Percentiles rank a stretch among this genome's conserved stretches.
phyloP scores from a whole-genome alignment of 2,888 invertebrate species.

The Apamea epomidion region DNA sequence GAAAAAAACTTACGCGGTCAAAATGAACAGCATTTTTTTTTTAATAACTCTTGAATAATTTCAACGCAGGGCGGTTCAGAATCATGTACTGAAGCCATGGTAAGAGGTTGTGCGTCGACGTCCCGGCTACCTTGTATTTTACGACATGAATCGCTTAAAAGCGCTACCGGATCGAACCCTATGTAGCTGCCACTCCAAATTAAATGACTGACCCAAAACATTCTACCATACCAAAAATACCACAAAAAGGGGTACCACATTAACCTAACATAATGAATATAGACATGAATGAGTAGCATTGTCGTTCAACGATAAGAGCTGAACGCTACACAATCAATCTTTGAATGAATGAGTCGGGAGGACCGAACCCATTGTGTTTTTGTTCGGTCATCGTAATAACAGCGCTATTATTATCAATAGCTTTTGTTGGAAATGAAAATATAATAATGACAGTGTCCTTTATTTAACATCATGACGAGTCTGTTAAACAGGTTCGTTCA shows the following conservation, averaged over 20 bases:
- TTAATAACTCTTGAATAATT: too few relatives aligned
- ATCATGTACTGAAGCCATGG: too few relatives aligned
- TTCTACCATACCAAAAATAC: constrained; percentile 15
- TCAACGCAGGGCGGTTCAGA: too few relatives aligned
- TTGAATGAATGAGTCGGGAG: constrained; percentile 51
- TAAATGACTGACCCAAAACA: constrained; percentile 24
- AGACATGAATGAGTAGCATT: constrained; percentile 45
- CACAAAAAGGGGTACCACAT: constrained; percentile 24
- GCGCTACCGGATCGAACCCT: background rate
- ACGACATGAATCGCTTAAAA: background rate
- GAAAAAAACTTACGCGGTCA: too few relatives aligned
- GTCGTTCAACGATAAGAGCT: constrained; percentile 41
- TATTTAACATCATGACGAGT: constrained; percentile 21
- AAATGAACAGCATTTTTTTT: too few relatives aligned
- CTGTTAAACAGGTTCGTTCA: background rate
- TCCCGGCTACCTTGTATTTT: too few relatives aligned
- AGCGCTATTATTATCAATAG: constrained; percentile 23
- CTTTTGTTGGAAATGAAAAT: constrained; percentile 46
- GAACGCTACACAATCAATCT: constrained; percentile 49
- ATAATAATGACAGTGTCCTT: constrained; percentile 21
- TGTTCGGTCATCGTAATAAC: constrained; percentile 51
- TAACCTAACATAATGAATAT: constrained; percentile 39
- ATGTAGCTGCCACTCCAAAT: constrained; percentile 23
- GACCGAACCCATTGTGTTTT: constrained; percentile 46
- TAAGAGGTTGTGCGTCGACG: too few relatives aligned